Evolutionary conservation across 2,888 invertebrate genomes (phyloP), one percentile per base, ranked within the genome.

Genomic region (Lacanobia wlatinum): DNA sequence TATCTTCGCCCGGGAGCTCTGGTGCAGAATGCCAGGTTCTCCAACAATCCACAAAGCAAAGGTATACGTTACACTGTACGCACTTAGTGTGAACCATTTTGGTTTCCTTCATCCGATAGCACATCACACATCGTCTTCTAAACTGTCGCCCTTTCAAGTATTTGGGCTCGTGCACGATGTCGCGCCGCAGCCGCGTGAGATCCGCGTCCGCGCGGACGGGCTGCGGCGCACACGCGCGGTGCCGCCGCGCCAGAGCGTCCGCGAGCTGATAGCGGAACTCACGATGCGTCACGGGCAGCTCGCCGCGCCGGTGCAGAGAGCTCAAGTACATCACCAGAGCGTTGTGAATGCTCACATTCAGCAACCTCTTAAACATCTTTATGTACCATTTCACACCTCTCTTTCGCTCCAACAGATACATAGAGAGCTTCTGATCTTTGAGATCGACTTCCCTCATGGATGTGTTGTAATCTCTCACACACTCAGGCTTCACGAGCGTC

Each of bases 371-470:
- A 34, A 75, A 84, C 1, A 84, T 70, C n/a, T 84, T 86, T 0
- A 73, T 50, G 23, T 85, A 85, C 85, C 83, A 86, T 55, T 82
- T 87, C 55, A 76, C 1, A 8, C 79, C 64, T 68, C 78, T 76
- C 76, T 80, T 87, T 52, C 82, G 43, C 14, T 43, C 43, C 5
- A 43, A 43, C 43, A 5, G 43, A 16, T 43, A 43, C 43, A 43
- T 43, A 14, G 43, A 43, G 43, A 43, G 43, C 5, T 43, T 43
- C 5, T 43, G 43, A 43, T 43, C 43, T 1, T 43, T 43, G 14
- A 40, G 40, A 40, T 40, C 40, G 4, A 43, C 14, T 4, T 81
- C 14, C 43, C 14, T 14, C 43, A 43, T 16, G 43, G 43, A 14
- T 16, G 4, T 5, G 43, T 43, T 43, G 14, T 43, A 43, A 16